Percentiles rank a stretch among this genome's conserved stretches.
These are phyloP conservation scores for Lacanobia oleracea DNA, from an alignment of 2,888 invertebrate species.

Conservation along the genomic window DNA sequence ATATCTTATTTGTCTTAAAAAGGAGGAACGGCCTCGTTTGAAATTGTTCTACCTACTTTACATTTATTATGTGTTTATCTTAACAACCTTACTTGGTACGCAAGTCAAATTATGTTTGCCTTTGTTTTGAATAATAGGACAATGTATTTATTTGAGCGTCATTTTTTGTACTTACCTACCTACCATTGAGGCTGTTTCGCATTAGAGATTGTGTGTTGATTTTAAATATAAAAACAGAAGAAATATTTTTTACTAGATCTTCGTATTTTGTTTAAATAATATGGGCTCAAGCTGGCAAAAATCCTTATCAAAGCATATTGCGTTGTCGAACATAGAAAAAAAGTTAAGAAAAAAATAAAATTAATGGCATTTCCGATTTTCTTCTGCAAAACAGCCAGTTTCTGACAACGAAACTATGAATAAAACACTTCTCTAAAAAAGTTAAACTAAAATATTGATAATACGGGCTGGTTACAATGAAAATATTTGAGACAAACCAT, in stretches of 20 bases:
- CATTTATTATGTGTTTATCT: constrained; percentile 50
- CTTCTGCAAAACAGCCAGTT: not conserved
- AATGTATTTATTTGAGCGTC: constrained; percentile 14
- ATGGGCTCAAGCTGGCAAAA: not conserved
- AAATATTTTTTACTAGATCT: no score
- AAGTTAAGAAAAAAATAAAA: not conserved
- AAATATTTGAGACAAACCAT: not conserved
- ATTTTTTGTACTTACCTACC: no score
- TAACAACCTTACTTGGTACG: constrained; percentile 12
- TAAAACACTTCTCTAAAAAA: not conserved
- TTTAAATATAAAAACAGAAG: not conserved
- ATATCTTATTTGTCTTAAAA: constrained; percentile 37
- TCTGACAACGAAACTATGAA: not conserved
- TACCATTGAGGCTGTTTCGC: not conserved
- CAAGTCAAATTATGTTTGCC: constrained; percentile 19
- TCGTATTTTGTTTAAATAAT: no score
- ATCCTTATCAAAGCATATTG: no score
- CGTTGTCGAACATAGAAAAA: not conserved
- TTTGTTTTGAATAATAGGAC: constrained; percentile 17
- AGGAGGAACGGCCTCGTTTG: constrained; percentile 2
- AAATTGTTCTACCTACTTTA: constrained; percentile 28
- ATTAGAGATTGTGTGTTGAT: not conserved
- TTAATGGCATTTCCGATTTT: not conserved
- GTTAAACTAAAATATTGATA: not conserved
- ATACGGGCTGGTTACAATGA: no score